These are phyloP conservation scores for Enteromius anoplus DNA, from an alignment of 2,797 vertebrate species.

Conservation along the genomic window DNA sequence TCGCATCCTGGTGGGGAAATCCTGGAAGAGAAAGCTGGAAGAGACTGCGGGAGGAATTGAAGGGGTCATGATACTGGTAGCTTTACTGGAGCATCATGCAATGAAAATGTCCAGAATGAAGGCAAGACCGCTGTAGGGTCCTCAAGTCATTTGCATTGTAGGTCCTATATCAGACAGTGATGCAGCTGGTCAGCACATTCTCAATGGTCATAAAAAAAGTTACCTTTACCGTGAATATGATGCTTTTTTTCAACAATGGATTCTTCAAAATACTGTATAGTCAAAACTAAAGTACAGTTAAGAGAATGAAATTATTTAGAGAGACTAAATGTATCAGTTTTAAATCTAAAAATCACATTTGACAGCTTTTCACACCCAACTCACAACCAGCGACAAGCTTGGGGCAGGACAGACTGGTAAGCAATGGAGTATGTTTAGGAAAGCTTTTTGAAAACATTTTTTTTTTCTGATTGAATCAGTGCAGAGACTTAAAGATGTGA, in stretches of 20 bases:
- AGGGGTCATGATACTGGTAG: too few species aligned
- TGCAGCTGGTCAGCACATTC: neutral
- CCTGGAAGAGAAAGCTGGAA: too few species aligned
- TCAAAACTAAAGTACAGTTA: neutral
- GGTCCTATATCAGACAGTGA: too few species aligned
- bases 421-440: neutral
- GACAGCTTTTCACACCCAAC: neutral
- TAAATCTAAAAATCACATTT: neutral
- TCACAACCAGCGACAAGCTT: neutral
- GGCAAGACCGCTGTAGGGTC: neutral
- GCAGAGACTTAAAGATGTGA: neutral
- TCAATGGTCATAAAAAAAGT: neutral
- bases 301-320: neutral
- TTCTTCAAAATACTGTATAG: neutral
- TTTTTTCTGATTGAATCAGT: neutral
- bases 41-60: too few species aligned
- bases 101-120: neutral
- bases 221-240: neutral
- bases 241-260: neutral
- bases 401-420: neutral
- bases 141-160: too few species aligned
- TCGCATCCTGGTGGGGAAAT: too few species aligned
- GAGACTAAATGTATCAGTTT: neutral
- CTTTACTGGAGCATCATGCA: too few species aligned
- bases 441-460: neutral